Base-by-base conservation (phyloP, 2,888 invertebrate species). In the Lasioglossum leucozonium region DNA sequence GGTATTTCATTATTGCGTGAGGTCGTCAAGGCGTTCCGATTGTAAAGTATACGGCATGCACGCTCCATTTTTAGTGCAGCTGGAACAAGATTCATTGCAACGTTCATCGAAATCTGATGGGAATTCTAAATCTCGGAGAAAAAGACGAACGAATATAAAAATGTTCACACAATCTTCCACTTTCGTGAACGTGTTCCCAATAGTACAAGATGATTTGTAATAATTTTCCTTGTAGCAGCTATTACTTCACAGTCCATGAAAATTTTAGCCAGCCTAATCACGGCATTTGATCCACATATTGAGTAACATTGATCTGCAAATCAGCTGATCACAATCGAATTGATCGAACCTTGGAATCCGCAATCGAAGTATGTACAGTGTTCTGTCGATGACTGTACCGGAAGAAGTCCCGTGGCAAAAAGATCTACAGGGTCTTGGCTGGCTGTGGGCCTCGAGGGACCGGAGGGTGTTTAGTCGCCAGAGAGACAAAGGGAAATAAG, bases 401-500 rank as follows among this genome's bases (percentile, higher is more conserved):
- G 92, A 92, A 92, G 90, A 89, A 90, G 86, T 84, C 81, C 83
- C 81, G 84, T 72, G 81, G 86, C 87, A 92, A 92, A 91, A 91
- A 91, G 89, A 89, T 87, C 72, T 79, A 85, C 83, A 85, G 87
- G 89, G 90, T 87, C 84, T 86, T 85, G 87, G 81, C 85, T 87
- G 85, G 85, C 69, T 73, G 77, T 76, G 86, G 84, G 84, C 81
- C 82, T 83, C 79, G 84, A 75, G 83, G 86, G 80, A 87, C 86
- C 85, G 85, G 82, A 87, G 90, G 90, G 87, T 89, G 90, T 88
- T 91, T 88, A 91, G 77, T 85, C 82, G 85, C 85, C 87, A 75
- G 84, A 89, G 88, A 91, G 88, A 91, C 91, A 90, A 92, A 92
- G 90, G 88, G 88, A 90, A 90, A 89, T 86, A 89, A 92, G 88